Conservation (phyloP, 2,113 vertebrate genomes). For the Epinephelus lanceolatus region DNA sequence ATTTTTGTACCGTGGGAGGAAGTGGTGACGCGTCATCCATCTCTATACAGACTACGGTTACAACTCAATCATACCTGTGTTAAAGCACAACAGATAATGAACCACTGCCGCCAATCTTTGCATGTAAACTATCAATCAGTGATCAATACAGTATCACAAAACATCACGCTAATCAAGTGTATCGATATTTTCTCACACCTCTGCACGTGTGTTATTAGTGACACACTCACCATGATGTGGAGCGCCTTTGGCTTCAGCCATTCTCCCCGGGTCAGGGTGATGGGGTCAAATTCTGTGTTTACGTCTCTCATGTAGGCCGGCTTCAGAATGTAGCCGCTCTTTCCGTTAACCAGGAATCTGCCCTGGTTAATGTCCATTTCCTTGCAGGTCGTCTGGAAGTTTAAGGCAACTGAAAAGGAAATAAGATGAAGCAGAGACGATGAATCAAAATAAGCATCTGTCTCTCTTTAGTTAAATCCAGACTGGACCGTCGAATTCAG, state of each 20-base stretch:
- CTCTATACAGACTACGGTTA: no score
- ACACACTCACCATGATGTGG: slow-evolving; percentile 87
- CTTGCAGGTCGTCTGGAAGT: slow-evolving; percentile 92
- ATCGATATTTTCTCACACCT: no score
- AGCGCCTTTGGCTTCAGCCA: slow-evolving; percentile 90
- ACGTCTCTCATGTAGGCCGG: slow-evolving; percentile 89
- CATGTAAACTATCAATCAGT: no score
- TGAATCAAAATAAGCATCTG: not conserved
- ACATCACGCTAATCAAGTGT: no score
- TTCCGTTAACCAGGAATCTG: slow-evolving; percentile 91
- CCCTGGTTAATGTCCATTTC: slow-evolving; percentile 96
- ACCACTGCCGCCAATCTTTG: no score
- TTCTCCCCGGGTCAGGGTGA: slow-evolving; percentile 87
- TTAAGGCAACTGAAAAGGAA: slow-evolving; percentile 90
- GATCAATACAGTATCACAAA: no score
- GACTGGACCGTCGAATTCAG: not conserved
- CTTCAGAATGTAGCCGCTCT: slow-evolving; percentile 94
- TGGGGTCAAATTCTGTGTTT: slow-evolving; percentile 89
- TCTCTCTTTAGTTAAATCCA: not conserved
- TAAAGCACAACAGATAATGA: no score
- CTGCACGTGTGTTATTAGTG: no score
- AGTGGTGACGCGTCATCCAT: no score
- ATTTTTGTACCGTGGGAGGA: no score
- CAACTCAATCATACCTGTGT: no score
- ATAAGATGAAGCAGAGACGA: not conserved